Base-by-base conservation (phyloP, 2,888 invertebrate genomes). In the Copidosoma aretas region DNA sequence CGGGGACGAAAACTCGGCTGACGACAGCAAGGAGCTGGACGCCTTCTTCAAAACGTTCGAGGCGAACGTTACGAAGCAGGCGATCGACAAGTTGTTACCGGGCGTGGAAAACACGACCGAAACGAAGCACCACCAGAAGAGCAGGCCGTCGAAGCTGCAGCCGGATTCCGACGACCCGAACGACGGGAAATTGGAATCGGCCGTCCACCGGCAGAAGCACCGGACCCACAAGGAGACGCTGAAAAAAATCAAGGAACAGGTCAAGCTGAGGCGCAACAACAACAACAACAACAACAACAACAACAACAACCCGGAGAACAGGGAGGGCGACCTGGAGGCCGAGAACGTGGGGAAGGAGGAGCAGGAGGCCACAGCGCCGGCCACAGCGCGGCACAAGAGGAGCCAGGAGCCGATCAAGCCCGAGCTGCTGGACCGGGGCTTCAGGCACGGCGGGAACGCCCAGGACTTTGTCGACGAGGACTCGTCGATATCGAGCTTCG, bases 401-500 rank as follows among this genome's bases (percentile, higher is more conserved):
- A 66, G 68, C 59, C 67, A 74, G 62, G 63, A 73, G 56, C 61
- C 79, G 10, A 67, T 69, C 1, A 71, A 71, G 57, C 78, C 80
- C 5, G 75, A 77, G 10, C 84, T 91, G 65, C 86, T 92, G 64
- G 93, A 93, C 84, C 88, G 90, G 41, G 91, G 91, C 60, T 90
- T 92, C 15, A 89, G 89, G 74, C 93, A 93, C 78, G 93, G 93
- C 4, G 93, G 93, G 8, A 93, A 92, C 83, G 79, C 79, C 1
- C 79, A 79, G 67, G 91, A 92, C 77, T 84, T 84, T 62, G 87
- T 89, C 0, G 81, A 85, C 51, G 74, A 85, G 10, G 90, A 91
- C 65, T 89, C 88, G 65, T 91, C 91, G 10, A 88, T 91, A n/a
- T 93, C 93, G 0, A 93, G 93, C 82, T 94, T 94, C 82, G 94